Evolutionary conservation across 2,113 vertebrate species (phyloP).

Genomic region (Bos taurus): DNA sequence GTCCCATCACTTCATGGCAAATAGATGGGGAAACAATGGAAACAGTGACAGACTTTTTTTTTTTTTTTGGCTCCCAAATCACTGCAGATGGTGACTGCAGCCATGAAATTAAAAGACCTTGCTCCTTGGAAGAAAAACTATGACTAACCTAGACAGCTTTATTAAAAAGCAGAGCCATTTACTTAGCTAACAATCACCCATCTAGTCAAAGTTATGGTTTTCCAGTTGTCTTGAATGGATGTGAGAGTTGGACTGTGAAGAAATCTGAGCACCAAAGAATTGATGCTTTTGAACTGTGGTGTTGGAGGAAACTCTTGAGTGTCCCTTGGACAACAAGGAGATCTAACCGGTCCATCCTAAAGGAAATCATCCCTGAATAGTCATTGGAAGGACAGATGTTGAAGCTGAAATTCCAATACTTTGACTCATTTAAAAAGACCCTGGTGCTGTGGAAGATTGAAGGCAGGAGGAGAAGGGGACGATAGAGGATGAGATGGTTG

Average conservation of each 20-base stretch:
- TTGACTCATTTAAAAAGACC: neutral
- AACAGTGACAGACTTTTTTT: neutral
- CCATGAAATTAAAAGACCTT: neutral
- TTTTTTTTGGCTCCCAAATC: neutral
- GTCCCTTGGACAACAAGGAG: neutral
- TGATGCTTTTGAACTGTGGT: neutral
- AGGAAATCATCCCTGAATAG: neutral
- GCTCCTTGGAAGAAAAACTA: neutral
- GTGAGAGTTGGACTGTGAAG: neutral
- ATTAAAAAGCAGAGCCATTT: neutral
- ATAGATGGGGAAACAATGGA: neutral
- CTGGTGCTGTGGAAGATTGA: neutral
- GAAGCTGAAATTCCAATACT: neutral
- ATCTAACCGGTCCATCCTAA: neutral
- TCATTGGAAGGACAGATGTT: neutral
- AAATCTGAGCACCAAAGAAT: neutral
- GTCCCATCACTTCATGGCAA: neutral
- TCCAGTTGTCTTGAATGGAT: neutral
- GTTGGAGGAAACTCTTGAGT: neutral
- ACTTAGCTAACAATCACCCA: neutral
- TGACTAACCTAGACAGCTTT: neutral
- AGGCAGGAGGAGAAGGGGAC: neutral
- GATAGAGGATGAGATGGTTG: neutral
- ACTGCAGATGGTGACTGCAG: neutral
- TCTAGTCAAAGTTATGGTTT: neutral